A percentile compares a stretch with the other conserved stretches of the same genome.
Evolutionary conservation across 2,797 vertebrate genomes (phyloP).

Genomic region (Pseudochromis fuscus): DNA sequence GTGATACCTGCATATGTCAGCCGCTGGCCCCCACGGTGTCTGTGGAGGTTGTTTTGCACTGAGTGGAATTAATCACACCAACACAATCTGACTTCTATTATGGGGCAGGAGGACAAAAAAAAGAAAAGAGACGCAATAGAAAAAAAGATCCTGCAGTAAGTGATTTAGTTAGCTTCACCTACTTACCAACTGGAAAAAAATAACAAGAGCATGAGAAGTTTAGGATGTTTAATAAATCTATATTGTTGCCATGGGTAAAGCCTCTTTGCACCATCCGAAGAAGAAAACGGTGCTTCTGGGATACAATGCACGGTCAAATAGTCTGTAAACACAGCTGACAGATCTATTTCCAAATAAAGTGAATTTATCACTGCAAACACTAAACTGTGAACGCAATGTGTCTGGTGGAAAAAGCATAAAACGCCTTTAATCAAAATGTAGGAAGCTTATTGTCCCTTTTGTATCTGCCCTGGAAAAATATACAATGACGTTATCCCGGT

Average conservation of each 20-base stretch:
- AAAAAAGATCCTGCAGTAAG: neutral
- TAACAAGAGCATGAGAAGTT: conserved; percentile 13
- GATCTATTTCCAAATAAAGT: conserved; percentile 26
- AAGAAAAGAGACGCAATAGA: neutral
- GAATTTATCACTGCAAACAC: conserved; percentile 20
- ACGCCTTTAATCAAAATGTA: neutral
- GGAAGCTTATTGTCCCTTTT: conserved; percentile 23
- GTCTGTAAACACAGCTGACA: neutral
- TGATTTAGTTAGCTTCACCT: conserved; percentile 3
- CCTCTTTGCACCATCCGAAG: conserved; percentile 18
- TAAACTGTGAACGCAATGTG: conserved; percentile 9
- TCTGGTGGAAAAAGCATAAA: neutral
- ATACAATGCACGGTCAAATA: neutral
- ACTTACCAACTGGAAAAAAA: conserved; percentile 2
- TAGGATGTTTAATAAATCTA: conserved; percentile 22
- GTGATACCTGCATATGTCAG: conserved; percentile 45
- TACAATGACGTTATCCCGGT: conserved; percentile 11
- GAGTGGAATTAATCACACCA: conserved; percentile 51
- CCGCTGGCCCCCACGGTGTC: conserved; percentile 35
- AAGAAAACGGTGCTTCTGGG: neutral
- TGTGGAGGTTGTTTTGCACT: conserved; percentile 29
- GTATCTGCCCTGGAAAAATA: conserved; percentile 24
- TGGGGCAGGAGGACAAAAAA: neutral
- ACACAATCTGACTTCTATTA: conserved; percentile 21
- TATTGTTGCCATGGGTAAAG: conserved; percentile 18